These are phyloP conservation scores for Fragum fragum DNA, from an alignment of 2,888 invertebrate species.

Conservation along the genomic window DNA sequence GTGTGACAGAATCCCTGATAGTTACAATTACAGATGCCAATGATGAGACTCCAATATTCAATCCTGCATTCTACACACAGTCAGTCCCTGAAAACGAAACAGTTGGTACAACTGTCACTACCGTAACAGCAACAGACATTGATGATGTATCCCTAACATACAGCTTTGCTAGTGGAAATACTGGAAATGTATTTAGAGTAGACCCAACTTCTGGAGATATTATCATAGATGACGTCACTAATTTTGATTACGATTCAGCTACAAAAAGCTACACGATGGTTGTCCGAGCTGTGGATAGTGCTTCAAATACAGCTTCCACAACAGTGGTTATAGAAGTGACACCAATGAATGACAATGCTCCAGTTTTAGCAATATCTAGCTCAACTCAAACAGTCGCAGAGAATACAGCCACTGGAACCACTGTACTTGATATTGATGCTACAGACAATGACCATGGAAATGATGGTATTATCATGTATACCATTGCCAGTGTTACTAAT, in stretches of 20 bases:
- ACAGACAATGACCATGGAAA: constrained; percentile 72
- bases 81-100: constrained; percentile 96
- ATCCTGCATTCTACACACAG: constrained; percentile 96
- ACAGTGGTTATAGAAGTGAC: constrained; percentile 68
- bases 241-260: constrained; percentile 77
- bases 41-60: constrained; percentile 97
- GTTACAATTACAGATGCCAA: constrained; percentile 97
- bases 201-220: constrained; percentile 66
- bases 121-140: constrained; percentile 61
- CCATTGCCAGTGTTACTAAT: constrained; percentile 62
- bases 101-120: constrained; percentile 47
- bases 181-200: constrained; percentile 65
- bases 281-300: constrained; percentile 89
- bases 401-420: constrained; percentile 49
- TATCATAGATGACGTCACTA: constrained; percentile 67
- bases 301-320: constrained; percentile 61
- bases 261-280: constrained; percentile 66
- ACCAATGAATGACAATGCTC: constrained; percentile 71
- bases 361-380: constrained; percentile 58
- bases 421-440: constrained; percentile 68
- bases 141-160: constrained; percentile 64
- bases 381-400: constrained; percentile 66
- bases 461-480: constrained; percentile 72
- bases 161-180: constrained; percentile 52
- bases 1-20: constrained; percentile 91